phyloP scores from a whole-genome alignment of 2,888 invertebrate genomes.

The Apamea crenata region DNA sequence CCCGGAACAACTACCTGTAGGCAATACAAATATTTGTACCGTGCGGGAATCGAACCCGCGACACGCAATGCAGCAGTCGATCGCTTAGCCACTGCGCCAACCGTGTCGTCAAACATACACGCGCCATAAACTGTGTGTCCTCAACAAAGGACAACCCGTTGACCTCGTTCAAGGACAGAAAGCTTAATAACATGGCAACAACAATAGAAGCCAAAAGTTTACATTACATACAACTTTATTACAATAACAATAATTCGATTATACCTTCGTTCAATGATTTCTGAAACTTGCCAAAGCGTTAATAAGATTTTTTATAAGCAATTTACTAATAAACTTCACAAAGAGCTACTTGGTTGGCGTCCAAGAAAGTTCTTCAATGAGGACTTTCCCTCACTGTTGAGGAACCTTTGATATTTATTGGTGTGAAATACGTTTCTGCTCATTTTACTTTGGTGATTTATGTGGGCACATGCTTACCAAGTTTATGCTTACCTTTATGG shows the following conservation, averaged over 20 bases:
- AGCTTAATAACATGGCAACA: constrained; percentile 13
- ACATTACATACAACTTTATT: constrained; percentile 17
- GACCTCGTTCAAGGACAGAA: constrained; percentile 29
- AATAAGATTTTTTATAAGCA: constrained; percentile 50
- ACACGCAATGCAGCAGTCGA: too few relatives aligned
- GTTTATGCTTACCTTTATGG: background rate
- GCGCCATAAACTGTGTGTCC: constrained; percentile 2
- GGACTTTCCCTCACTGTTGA: constrained; percentile 5
- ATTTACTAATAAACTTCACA: constrained; percentile 51
- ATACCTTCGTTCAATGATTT: constrained; percentile 25
- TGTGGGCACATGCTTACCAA: background rate
- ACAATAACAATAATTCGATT: constrained; percentile 25
- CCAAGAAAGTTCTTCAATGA: constrained; percentile 39
- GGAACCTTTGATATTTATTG: constrained; percentile 26
- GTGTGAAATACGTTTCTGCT: constrained; percentile 20
- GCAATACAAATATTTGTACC: too few relatives aligned
- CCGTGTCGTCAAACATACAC: too few relatives aligned
- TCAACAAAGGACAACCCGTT: constrained; percentile 11
- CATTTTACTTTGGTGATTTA: constrained; percentile 31
- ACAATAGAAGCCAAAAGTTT: constrained; percentile 17
- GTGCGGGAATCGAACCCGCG: too few relatives aligned
- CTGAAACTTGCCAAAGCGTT: constrained; percentile 37
- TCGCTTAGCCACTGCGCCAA: too few relatives aligned
- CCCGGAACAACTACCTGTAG: too few relatives aligned
- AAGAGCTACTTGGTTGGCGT: constrained; percentile 40